Percentiles rank a stretch among this genome's conserved stretches.
These are phyloP conservation scores for Anastatus disparis DNA, from an alignment of 1,140 invertebrate species.

Conservation along the genomic window DNA sequence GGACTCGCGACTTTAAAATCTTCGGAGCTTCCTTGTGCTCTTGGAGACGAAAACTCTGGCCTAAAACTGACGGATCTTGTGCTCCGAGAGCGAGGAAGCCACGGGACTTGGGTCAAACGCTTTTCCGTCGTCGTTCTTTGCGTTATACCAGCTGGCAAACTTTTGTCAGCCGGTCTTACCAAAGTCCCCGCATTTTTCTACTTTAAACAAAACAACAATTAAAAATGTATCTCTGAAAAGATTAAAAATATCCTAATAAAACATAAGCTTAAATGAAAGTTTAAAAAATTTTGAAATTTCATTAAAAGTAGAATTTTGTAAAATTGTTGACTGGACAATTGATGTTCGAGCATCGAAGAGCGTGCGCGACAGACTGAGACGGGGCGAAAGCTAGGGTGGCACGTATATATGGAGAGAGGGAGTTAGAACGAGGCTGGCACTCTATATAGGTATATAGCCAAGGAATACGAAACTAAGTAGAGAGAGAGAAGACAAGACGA, in stretches of 20 bases:
- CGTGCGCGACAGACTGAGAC: constrained; percentile 8
- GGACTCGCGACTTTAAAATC: too few relatives aligned
- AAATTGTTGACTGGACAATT: constrained; percentile 41
- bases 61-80: too few relatives aligned
- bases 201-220: constrained; percentile 44
- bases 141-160: constrained; percentile 40
- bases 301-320: constrained; percentile 49
- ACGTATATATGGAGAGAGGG: constrained; percentile 35
- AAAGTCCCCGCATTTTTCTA: too few relatives aligned
- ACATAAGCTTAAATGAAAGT: too few relatives aligned
- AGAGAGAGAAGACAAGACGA: constrained; percentile 37
- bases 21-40: too few relatives aligned
- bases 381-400: constrained; percentile 13
- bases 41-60: too few relatives aligned
- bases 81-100: background rate
- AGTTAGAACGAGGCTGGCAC: too few relatives aligned
- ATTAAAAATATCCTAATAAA: too few relatives aligned
- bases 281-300: too few relatives aligned
- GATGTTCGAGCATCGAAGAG: background rate
- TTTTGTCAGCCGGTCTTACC: constrained; percentile 39
- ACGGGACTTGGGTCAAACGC: constrained; percentile 39
- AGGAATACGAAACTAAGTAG: too few relatives aligned
- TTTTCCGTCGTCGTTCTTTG: constrained; percentile 46
- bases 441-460: too few relatives aligned
- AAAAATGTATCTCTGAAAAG: constrained; percentile 50